Base-by-base conservation (phyloP, 2,797 vertebrate genomes). In the Triplophysa yarkandensis region DNA sequence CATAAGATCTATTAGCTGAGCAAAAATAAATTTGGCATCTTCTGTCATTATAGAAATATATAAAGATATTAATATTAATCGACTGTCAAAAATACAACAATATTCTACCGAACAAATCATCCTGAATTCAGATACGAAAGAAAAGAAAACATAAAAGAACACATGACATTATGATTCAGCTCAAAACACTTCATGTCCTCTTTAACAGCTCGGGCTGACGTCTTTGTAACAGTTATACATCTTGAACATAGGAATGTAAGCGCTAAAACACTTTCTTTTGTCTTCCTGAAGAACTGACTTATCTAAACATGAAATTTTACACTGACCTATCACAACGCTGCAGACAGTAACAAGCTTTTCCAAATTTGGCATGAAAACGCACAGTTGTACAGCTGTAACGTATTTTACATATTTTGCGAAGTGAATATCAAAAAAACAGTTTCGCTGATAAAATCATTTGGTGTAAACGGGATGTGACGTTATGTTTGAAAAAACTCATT, bases 11-110 rank as follows among this genome's bases (percentile, higher is more conserved):
- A 66, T 67, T 16, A 75, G 55, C 64, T 1, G 17, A 75, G 64
- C 43, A 75, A 68, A 67, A 74, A 67, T 58, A 68, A 48, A n/a
- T 68, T 75, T 75, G 73, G 73, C 73, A 68, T 75, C 64, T 75
- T 8, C 16, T 60, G 3, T 61, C 19, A 41, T 41, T 44, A 61
- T 68, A 75, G 32, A 75, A 75, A 75, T 74, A 74, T 74, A 74
- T 25, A 74, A 43, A n/a, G 71, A 39, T 75, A 60, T 61, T 48
- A 61, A 39, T 75, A 60, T 61, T 48, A 61, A 4, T 68, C 13
- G 41, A 66, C 63, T 74, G 9, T 67, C 41, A 60, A 75, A 75
- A 75, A 75, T 75, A 75, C 64, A 39, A 61, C 64, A 50, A 60
- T 75, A 30, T 68, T 28, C 32, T 25, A 52, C 73, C 50, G 19